Base-by-base conservation (phyloP, 2,888 invertebrate genomes). In the Odontomyia ornata region DNA sequence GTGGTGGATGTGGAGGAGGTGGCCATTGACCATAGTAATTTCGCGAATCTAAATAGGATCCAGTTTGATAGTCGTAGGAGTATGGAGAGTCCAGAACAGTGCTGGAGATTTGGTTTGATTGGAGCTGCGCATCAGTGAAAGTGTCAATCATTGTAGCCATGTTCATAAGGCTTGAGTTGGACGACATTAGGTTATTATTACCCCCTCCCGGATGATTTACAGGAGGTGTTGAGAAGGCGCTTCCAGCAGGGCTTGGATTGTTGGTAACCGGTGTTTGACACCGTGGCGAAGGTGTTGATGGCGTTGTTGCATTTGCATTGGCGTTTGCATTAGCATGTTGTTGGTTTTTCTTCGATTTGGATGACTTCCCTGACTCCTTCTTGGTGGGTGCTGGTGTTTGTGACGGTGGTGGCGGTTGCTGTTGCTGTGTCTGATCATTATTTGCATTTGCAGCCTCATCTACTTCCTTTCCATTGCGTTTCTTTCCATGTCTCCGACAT, bases 101-200 rank as follows among this genome's bases (percentile, higher is more conserved):
- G 83, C 95, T 95, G 52, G 95, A 94, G 80, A 94, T 93, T 86
- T 94, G 94, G 83, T 94, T 93, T 83, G 93, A 95, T 86, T 95
- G 95, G 43, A 95, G 86, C 83, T 94, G 94, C 21, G 92, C 91
- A 82, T 93, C 92, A 46, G 91, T 91, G 86, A 93, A 93, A 81
- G 91, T 92, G 80, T 93, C 93, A 79, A 93, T 91, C 92, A 93
- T 93, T 5, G 92, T 89, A 47, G 92, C 91, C 92, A 93, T 93
- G 82, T 93, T 93, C 81, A 92, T 86, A 15, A 92, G 87, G 36
- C 91, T 91, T 46, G 91, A 85, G 78, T 86, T 86, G 64, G 86
- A 84, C 78, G 86, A 83, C 86, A 87, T 84, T 47, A 85, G 81
- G 78, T 81, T 84, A 89, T 87, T 81, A 57, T 69, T 69, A 82